Evolutionary conservation across 2,797 vertebrate genomes (phyloP).

Genomic region (Miichthys miiuy): DNA sequence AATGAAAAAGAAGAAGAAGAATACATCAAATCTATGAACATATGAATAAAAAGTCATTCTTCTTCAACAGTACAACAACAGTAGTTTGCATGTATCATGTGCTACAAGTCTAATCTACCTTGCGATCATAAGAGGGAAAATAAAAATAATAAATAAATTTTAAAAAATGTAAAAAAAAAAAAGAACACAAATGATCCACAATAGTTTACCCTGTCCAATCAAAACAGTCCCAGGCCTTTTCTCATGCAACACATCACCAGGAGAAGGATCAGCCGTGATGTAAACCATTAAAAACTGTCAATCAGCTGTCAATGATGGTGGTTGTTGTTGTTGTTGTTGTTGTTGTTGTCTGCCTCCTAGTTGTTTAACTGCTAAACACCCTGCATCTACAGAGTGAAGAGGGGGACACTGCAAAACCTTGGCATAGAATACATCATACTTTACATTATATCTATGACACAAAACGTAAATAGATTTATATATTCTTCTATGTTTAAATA

Average conservation of each 20-base stretch:
- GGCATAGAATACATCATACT: constrained; percentile 85
- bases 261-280: constrained; percentile 61
- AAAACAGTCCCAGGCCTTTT: constrained; percentile 74
- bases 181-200: constrained; percentile 73
- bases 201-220: constrained; percentile 80
- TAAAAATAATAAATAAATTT: constrained; percentile 21
- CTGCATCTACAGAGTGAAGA: constrained; percentile 79
- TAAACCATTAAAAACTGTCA: constrained; percentile 62
- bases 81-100: constrained; percentile 79
- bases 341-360: constrained; percentile 61
- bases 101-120: constrained; percentile 78
- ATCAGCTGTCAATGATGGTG: constrained; percentile 53
- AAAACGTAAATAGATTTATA: constrained; percentile 87
- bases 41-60: constrained; percentile 55
- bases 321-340: background rate
- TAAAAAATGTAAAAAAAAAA: too few species aligned
- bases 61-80: constrained; percentile 52
- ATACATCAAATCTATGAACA: constrained; percentile 52
- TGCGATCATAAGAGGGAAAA: constrained; percentile 61
- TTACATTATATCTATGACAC: constrained; percentile 87
- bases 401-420: constrained; percentile 85
- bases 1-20: constrained; percentile 38
- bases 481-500: constrained; percentile 87
- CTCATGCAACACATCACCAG: constrained; percentile 78
- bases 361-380: constrained; percentile 70